A percentile compares a stretch with the other conserved stretches of the same genome.
Evolutionary conservation across 2,113 vertebrate species (phyloP).

Genomic region (Gavialis gangeticus): DNA sequence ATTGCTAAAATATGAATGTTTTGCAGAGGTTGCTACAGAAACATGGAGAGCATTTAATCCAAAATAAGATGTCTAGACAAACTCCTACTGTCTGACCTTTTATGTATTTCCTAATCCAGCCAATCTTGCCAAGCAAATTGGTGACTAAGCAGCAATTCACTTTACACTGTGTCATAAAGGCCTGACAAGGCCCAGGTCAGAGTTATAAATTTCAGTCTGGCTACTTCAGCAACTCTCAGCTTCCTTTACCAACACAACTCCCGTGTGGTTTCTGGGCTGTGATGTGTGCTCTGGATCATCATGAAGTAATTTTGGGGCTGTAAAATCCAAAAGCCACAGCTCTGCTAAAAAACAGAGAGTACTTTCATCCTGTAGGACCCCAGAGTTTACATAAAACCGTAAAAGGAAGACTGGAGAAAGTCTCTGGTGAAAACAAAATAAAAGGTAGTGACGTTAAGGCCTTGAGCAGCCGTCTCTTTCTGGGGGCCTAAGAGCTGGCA

Average conservation of each 20-base stretch:
- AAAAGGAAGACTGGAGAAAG: constrained; percentile 65
- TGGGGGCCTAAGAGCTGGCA: no score
- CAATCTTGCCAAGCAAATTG: constrained; percentile 78
- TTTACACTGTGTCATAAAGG: constrained; percentile 77
- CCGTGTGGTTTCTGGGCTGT: constrained; percentile 74
- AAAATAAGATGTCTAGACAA: constrained; percentile 86
- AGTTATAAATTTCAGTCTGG: constrained; percentile 80
- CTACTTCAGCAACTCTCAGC: constrained; percentile 71
- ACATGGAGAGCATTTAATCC: constrained; percentile 69
- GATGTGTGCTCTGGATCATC: constrained; percentile 78
- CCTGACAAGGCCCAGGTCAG: constrained; percentile 80
- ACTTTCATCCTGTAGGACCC: constrained; percentile 69
- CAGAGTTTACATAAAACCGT: constrained; percentile 63
- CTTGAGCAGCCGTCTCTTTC: not conserved
- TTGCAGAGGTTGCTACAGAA: constrained; percentile 78
- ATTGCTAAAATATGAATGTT: constrained; percentile 72
- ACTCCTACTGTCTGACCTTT: constrained; percentile 87
- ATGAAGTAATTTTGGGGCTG: constrained; percentile 75
- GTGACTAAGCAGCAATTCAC: constrained; percentile 84
- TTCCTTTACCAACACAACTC: constrained; percentile 68
- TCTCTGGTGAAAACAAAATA: constrained; percentile 27
- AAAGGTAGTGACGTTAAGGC: not conserved
- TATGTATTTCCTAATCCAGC: constrained; percentile 79
- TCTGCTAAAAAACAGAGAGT: constrained; percentile 66
- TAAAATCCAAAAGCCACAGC: constrained; percentile 77